Evolutionary conservation across 2,888 invertebrate genomes (phyloP), one percentile per base, ranked within the genome.

Genomic region (Spialia ferax): DNA sequence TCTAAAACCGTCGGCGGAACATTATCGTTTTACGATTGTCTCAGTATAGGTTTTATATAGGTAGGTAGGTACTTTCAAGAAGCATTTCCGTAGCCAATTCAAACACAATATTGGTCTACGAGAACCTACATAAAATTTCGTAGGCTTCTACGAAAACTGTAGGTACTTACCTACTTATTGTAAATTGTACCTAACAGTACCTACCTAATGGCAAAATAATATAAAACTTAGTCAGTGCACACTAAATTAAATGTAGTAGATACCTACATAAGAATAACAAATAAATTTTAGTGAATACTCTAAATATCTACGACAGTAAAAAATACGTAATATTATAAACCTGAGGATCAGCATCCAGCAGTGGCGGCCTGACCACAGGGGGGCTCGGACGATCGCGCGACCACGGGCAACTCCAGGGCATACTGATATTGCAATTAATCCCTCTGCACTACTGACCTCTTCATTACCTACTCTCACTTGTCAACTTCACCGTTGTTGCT

Each of bases 381-480:
- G 87, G 83, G 64, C 82, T 82, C 80, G 84, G 88, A 63, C 86
- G 88, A 71, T 86, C 87, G 60, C 86, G 87, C 70, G 93, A 91
- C 93, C 93, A 93, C 77, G 91, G 91, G 73, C 93, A 93, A 71
- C 77, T 88, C 92, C 91, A 92, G 76, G 92, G 89, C 93, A 92
- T 92, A 55, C 68, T 77, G 64, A 59, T 70, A 70, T 69, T 56
- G 65, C 65, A 65, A 65, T 65, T 65, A 65, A 68, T 63, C 68
- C 79, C 75, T 78, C 74, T 78, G 77, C 78, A 83, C 80, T 79
- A 69, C 70, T 81, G 78, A 82, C 79, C 81, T 61, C 42, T 66
- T 45, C 61, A 67, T 35, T 50, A 55, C 54, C 60, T 42, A 42
- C 23, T 50, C 7, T 59, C 65, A 59, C 45, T 61, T 23, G 23